Percentiles rank a stretch among this genome's conserved stretches.
Evolutionary conservation across 2,888 invertebrate genomes (phyloP).

Genomic region (Linyphia triangularis): DNA sequence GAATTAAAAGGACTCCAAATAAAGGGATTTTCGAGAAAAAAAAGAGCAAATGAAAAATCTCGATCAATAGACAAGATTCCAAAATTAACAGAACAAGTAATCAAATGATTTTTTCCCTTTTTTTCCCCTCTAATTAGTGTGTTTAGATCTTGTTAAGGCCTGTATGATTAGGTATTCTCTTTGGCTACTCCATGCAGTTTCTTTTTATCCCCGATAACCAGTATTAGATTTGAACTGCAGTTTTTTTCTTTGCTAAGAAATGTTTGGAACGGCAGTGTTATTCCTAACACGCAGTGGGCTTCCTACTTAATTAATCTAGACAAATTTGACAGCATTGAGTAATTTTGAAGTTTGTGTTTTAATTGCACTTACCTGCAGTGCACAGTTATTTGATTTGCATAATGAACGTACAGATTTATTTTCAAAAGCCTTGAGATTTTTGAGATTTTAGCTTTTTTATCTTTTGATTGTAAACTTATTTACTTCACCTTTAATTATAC

Average conservation of each 20-base stretch:
- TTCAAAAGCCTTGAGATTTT: background rate
- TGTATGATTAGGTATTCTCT: constrained; percentile 30
- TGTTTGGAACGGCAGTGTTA: background rate
- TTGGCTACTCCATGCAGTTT: background rate
- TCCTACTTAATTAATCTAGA: constrained; percentile 47
- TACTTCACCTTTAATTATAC: too few relatives aligned
- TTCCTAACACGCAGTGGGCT: background rate
- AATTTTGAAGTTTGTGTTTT: constrained; percentile 2
- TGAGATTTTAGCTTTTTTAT: background rate
- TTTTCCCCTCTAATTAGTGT: constrained; percentile 24
- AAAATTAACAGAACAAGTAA: constrained; percentile 45
- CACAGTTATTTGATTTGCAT: background rate
- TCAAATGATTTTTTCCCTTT: constrained; percentile 33
- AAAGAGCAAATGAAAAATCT: constrained; percentile 23
- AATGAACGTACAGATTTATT: background rate
- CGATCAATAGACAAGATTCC: background rate
- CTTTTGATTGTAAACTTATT: background rate
- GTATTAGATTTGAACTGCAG: background rate
- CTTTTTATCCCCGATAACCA: background rate
- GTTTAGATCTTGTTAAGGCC: constrained; percentile 37
- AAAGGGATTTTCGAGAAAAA: constrained; percentile 1
- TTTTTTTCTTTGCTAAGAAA: background rate
- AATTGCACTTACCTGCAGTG: background rate
- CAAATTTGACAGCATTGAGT: constrained; percentile 58
- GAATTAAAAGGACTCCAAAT: constrained; percentile 11